These are phyloP conservation scores for Epizoanthus illoricatus DNA, from an alignment of 92 coral and sea anemone genomes.

Conservation along the genomic window DNA sequence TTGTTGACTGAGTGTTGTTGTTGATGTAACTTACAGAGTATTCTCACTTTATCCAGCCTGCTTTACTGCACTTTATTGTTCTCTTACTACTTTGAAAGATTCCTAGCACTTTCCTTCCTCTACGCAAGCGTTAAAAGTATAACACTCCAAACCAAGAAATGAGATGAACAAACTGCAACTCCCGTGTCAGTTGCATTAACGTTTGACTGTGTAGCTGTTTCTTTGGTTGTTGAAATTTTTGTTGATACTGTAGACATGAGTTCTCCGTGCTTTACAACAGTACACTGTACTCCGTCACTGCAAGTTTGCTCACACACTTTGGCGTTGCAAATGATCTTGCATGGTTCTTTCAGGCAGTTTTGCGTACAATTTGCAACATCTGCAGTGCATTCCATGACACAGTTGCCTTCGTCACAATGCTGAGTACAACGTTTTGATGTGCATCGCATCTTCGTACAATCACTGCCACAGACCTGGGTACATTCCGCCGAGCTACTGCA, in stretches of 20 bases:
- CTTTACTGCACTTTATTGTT: background rate
- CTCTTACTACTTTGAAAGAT: background rate
- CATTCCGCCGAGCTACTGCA: constrained; percentile 23
- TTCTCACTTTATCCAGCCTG: background rate
- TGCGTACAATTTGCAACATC: constrained; percentile 15
- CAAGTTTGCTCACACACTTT: constrained; percentile 1
- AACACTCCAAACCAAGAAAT: constrained; percentile 6
- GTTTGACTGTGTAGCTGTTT: background rate
- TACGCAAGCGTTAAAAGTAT: background rate
- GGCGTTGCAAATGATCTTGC: constrained; percentile 30
- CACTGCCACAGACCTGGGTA: constrained; percentile 35
- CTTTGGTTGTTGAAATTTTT: background rate
- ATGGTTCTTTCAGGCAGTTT: constrained; percentile 5
- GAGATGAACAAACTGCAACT: background rate
- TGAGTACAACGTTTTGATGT: constrained; percentile 17
- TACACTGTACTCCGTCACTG: constrained; percentile 10
- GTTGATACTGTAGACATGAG: background rate
- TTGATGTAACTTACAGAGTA: background rate
- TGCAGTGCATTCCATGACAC: constrained; percentile 27
- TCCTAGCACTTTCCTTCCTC: background rate
- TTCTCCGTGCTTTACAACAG: constrained; percentile 8
- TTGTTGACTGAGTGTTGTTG: background rate
- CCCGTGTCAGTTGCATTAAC: background rate
- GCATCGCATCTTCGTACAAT: constrained; percentile 26
- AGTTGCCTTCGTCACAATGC: constrained; percentile 19